Evolutionary conservation across 2,113 vertebrate genomes (phyloP).

Genomic region (Nothobranchius furzeri): DNA sequence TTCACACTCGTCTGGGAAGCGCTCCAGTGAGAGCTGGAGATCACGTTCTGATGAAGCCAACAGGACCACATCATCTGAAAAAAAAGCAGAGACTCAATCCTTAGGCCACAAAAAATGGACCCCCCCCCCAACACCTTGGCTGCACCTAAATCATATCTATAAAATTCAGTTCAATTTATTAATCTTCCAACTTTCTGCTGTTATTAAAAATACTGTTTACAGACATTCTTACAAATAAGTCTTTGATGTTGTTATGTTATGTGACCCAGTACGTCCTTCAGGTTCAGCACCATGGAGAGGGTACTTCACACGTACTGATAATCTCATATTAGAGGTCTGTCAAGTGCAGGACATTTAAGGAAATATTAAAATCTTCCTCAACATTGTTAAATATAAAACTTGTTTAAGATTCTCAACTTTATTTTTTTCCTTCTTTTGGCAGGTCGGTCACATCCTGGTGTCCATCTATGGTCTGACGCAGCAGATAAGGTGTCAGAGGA

Average conservation of each 20-base stretch:
- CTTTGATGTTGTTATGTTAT: not conserved
- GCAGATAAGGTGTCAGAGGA: conserved; percentile 60
- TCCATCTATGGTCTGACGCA: conserved; percentile 73
- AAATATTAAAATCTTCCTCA: no score
- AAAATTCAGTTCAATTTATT: no score
- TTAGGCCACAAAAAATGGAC: no score
- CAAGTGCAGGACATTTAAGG: not conserved
- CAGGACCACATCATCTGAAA: no score
- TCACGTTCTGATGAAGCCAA: no score
- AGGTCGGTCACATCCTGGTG: conserved; percentile 67
- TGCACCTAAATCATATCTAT: no score
- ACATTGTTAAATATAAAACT: not conserved
- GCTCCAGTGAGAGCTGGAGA: no score
- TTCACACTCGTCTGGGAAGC: no score
- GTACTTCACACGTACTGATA: not conserved
- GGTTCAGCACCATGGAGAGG: conserved; percentile 62
- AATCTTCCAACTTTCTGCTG: no score
- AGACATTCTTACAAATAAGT: not conserved
- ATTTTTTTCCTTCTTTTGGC: not conserved
- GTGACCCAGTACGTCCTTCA: not conserved
- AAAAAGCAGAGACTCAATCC: no score
- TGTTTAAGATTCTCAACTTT: not conserved
- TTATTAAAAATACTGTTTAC: no score
- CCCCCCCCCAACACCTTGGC: no score
- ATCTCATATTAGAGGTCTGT: not conserved